Evolutionary conservation across 1,140 invertebrate genomes (phyloP).

Genomic region (Pentalonia nigronervosa): DNA sequence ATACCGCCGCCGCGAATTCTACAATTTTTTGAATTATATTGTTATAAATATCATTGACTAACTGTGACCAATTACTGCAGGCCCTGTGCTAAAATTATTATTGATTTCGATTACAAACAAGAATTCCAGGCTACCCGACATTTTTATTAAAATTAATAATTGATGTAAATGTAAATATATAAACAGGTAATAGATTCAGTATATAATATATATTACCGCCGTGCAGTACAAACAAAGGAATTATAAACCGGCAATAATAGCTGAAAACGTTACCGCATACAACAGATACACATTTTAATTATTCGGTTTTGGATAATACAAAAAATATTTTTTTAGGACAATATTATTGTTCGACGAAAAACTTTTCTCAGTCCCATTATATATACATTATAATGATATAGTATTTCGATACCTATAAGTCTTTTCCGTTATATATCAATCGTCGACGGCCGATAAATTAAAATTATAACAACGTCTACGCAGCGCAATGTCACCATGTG

Average conservation of each 20-base stretch:
- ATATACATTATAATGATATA: neutral
- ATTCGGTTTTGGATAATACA: neutral
- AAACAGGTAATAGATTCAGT: neutral
- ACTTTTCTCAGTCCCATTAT: neutral
- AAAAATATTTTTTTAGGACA: neutral
- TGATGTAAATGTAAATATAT: neutral
- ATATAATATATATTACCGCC: neutral
- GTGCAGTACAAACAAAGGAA: neutral
- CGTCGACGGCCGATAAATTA: neutral
- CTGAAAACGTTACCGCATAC: neutral
- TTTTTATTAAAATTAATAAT: constrained; percentile 16
- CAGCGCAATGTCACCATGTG: too few species aligned
- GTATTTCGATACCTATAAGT: neutral
- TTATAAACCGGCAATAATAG: neutral
- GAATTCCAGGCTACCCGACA: neutral
- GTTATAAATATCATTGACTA: neutral
- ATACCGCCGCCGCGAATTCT: neutral
- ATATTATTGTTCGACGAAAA: neutral
- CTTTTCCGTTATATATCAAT: neutral
- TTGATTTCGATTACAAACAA: constrained; percentile 17
- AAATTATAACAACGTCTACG: neutral
- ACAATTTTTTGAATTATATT: neutral
- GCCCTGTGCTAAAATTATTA: neutral
- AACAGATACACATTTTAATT: constrained; percentile 12
- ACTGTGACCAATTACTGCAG: neutral